These are phyloP conservation scores for Tachyglossus aculeatus DNA, from an alignment of 2,797 vertebrate species.

Conservation along the genomic window DNA sequence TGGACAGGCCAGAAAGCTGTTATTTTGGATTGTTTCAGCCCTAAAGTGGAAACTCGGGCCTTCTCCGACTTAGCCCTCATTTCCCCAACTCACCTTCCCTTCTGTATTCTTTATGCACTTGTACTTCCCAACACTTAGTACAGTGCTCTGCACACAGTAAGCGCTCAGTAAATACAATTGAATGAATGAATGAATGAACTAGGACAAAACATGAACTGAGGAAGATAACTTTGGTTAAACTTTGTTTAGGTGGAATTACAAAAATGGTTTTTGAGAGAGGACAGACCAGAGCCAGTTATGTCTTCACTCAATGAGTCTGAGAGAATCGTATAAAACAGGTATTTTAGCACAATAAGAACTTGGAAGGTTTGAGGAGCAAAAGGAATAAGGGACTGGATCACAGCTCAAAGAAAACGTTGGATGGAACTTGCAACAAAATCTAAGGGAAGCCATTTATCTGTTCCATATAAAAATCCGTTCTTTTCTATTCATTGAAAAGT, in stretches of 20 bases:
- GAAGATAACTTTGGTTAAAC: slow-evolving; percentile 14
- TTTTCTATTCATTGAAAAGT: too few species aligned
- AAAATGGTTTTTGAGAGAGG: not conserved
- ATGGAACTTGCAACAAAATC: not conserved
- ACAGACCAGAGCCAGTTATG: not conserved
- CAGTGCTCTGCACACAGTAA: too few species aligned
- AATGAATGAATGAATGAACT: not conserved
- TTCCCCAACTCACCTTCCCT: too few species aligned
- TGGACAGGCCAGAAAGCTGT: too few species aligned
- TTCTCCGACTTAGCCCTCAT: too few species aligned
- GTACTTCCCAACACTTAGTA: too few species aligned
- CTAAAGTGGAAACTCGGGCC: too few species aligned
- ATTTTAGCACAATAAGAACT: not conserved
- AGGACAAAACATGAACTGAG: not conserved
- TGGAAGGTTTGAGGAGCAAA: not conserved
- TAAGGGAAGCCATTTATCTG: too few species aligned
- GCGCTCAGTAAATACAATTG: too few species aligned
- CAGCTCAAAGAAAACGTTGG: not conserved
- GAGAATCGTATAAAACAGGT: slow-evolving; percentile 21
- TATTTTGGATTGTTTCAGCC: too few species aligned
- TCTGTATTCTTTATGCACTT: too few species aligned
- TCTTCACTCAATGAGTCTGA: not conserved
- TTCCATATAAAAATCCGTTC: too few species aligned
- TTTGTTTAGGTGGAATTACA: not conserved
- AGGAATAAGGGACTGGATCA: not conserved